Evolutionary conservation across 2,888 invertebrate genomes (phyloP).

Genomic region (Arctia plantaginis): DNA sequence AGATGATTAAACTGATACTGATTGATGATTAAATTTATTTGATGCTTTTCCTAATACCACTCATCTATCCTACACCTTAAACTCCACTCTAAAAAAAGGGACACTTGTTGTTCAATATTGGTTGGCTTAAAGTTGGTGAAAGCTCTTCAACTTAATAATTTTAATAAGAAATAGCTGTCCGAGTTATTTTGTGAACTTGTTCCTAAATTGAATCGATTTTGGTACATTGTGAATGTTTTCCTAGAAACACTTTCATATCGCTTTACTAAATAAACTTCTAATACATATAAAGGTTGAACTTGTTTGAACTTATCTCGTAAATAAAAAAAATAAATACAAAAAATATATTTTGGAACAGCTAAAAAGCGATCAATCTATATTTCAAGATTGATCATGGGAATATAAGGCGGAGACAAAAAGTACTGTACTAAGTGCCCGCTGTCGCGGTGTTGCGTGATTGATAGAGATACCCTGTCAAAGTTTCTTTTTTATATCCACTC

Average conservation of each 20-base stretch:
- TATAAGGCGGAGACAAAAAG: slow-evolving; percentile 58
- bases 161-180: neutral
- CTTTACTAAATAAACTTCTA: neutral
- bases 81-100: neutral
- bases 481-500: slow-evolving; percentile 56
- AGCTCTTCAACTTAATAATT: neutral
- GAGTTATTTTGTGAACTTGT: neutral
- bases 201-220: neutral
- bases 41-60: too few species aligned
- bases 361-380: slow-evolving; percentile 64
- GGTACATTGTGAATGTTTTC: neutral
- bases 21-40: too few species aligned
- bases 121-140: neutral
- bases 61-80: too few species aligned
- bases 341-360: slow-evolving; percentile 30
- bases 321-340: slow-evolving; percentile 7
- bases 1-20: too few species aligned
- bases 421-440: slow-evolving; percentile 53
- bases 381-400: slow-evolving; percentile 58
- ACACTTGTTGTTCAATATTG: neutral
- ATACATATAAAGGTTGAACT: neutral
- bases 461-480: slow-evolving; percentile 59
- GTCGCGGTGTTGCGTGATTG: slow-evolving; percentile 56
- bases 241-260: neutral
- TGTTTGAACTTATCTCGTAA: neutral